These are phyloP conservation scores for Gonocerus acuteangulatus DNA, from an alignment of 2,888 invertebrate species.

Conservation along the genomic window DNA sequence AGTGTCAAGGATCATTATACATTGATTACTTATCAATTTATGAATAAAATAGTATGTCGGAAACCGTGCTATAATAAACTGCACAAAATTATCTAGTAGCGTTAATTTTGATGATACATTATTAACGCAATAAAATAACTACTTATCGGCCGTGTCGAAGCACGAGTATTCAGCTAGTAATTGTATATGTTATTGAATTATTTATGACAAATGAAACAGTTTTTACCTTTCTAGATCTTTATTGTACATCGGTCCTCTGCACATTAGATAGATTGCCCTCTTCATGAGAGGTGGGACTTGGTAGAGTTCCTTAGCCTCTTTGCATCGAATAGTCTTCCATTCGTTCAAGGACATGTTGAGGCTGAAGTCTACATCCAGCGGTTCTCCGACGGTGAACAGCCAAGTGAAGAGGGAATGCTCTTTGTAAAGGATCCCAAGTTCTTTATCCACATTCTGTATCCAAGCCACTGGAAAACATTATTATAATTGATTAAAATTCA, in stretches of 20 bases:
- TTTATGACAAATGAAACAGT: too few relatives aligned
- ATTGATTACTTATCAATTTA: too few relatives aligned
- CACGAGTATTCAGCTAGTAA: too few relatives aligned
- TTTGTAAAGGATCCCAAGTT: not conserved
- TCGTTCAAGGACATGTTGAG: not conserved
- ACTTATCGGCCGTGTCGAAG: too few relatives aligned
- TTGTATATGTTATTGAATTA: too few relatives aligned
- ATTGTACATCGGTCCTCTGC: slow-evolving; percentile 55
- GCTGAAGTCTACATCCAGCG: not conserved
- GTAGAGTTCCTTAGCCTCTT: not conserved
- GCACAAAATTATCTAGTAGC: too few relatives aligned
- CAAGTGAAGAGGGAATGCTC: not conserved
- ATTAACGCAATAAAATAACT: too few relatives aligned
- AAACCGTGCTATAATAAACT: too few relatives aligned
- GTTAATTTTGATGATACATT: too few relatives aligned
- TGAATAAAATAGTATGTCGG: too few relatives aligned
- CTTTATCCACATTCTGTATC: not conserved
- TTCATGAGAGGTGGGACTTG: slow-evolving; percentile 29
- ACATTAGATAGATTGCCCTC: slow-evolving; percentile 54
- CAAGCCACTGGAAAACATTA: not conserved
- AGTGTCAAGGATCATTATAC: too few relatives aligned
- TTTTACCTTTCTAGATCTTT: not conserved
- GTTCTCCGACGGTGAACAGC: not conserved
- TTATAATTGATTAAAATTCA: too few relatives aligned
- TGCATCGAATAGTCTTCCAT: not conserved